Base-by-base conservation (phyloP, 2,797 vertebrate species). In the Enteromius treurensis region DNA sequence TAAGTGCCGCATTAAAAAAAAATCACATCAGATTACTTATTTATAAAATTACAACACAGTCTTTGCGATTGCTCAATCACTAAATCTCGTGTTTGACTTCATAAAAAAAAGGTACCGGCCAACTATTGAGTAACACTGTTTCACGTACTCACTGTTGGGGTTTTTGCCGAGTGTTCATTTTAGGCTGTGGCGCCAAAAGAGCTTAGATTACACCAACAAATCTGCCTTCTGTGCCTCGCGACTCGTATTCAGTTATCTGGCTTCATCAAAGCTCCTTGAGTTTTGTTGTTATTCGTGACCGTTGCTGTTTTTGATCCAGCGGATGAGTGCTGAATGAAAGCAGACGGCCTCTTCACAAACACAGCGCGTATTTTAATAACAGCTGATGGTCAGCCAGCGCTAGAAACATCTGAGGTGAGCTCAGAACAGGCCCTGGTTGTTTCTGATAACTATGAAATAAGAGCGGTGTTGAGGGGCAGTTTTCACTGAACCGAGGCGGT, bases 341-440 rank as follows among this genome's bases (percentile, higher is more conserved):
- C 70, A 21, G 70, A 53, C 29, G 29, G 47, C 70, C 70, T 51
- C 45, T 73, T 73, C 70, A 19, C 70, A 51, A 71, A 73, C 47
- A 73, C 5, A 11, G 26, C 47, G 21, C 3, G 47, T 34, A 3
- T 74, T 74, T 74, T 74, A 53, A 53, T 21, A 74, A 34, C 29
- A 74, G 7, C 17, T 51, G 19, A 32, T 51, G 47, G 71, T n/a
- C 71, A 53, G 6, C 47, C 5, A 11, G 13, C 47, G n/a, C 19
- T 53, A 32, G 26, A 73, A 73, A 73, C 45, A 73, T 73, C 69
- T 32, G 26, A 34, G 47, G 5, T n/a, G 47, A 53, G 19, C 26
- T 32, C 70, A 32, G 13, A 13, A 34, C 70, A 49, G 47, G 8
- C 45, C 15, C 42, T 29, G 47, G 32, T 34, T 51, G 17, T 53